A percentile compares a stretch with the other conserved stretches of the same genome.
Conservation (phyloP, 2,113 vertebrate genomes). For the western clawed frog (Xenopus tropicalis) region UCB_Xtro_10.0 CM004450.2:79542001-79542500, state of each 20-base stretch:
- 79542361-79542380: constrained; percentile 69
- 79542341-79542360: constrained; percentile 78
- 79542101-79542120: constrained; percentile 64
- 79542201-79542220: too few relatives aligned
- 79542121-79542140: constrained; percentile 52
- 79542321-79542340: constrained; percentile 54
- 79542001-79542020: constrained; percentile 85
- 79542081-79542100: constrained; percentile 53
- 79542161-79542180: too few relatives aligned
- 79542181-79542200: too few relatives aligned
- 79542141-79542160: constrained; percentile 49
- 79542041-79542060: constrained; percentile 39
- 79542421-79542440: constrained; percentile 68
- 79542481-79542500: constrained; percentile 60
- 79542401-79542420: constrained; percentile 44
- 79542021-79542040: constrained; percentile 81
- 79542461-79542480: constrained; percentile 57
- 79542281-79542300: constrained; percentile 56
- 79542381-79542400: constrained; percentile 65
- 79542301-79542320: constrained; percentile 62
- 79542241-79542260: constrained; percentile 59
- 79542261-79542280: constrained; percentile 56
- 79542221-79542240: too few relatives aligned
- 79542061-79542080: constrained; percentile 57
- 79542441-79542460: constrained; percentile 47